These are phyloP conservation scores for Spodoptera picta DNA, from an alignment of 2,888 invertebrate species.

Conservation along the genomic window DNA sequence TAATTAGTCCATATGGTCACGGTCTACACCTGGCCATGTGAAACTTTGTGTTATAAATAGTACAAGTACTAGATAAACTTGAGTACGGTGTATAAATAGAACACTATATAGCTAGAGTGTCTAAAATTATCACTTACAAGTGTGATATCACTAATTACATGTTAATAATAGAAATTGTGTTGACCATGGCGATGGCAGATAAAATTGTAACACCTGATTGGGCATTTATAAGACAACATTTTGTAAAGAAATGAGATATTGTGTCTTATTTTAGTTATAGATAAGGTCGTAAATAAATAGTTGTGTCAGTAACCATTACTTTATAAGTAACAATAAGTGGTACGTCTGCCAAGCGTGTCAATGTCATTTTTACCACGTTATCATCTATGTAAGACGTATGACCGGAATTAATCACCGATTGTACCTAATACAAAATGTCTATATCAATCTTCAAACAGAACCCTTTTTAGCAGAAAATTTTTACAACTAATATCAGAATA, in stretches of 20 bases:
- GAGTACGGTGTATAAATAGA: constrained; percentile 20
- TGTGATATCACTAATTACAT: constrained; percentile 7
- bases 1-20: constrained; percentile 41
- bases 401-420: background rate
- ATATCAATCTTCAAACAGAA: too few species aligned
- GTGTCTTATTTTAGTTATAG: too few species aligned
- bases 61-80: constrained; percentile 27
- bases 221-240: too few species aligned
- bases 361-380: background rate
- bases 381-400: background rate
- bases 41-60: constrained; percentile 23
- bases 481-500: too few species aligned
- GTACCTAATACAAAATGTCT: too few species aligned
- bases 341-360: constrained; percentile 15
- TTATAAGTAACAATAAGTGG: background rate
- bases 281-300: background rate
- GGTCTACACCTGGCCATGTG: constrained; percentile 33
- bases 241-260: too few species aligned
- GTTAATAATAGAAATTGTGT: background rate
- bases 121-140: constrained; percentile 14
- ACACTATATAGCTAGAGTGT: constrained; percentile 10
- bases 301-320: background rate
- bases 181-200: background rate
- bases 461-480: too few species aligned
- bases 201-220: too few species aligned